Conservation (phyloP, 2,888 invertebrate species). For the Cacoxenus indagator region DNA sequence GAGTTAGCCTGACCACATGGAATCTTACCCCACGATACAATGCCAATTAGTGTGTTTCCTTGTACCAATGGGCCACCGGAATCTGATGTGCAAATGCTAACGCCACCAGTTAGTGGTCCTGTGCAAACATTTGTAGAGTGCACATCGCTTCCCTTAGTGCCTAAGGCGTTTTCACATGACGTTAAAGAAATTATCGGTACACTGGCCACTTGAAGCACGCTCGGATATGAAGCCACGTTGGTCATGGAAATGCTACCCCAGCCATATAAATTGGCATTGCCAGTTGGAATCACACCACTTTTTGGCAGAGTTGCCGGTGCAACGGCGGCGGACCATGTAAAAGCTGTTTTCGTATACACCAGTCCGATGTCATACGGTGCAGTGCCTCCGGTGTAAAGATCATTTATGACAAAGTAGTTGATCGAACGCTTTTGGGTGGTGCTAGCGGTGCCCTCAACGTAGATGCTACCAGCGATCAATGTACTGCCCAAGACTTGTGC, state of each 20-base stretch:
- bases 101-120: constrained; percentile 61
- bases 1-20: constrained; percentile 70
- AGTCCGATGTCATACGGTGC: constrained; percentile 67
- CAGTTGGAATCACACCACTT: constrained; percentile 45
- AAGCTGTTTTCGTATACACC: constrained; percentile 59
- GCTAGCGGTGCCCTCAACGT: constrained; percentile 52
- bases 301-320: constrained; percentile 53
- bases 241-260: constrained; percentile 67
- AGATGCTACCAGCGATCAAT: constrained; percentile 62
- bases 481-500: constrained; percentile 52
- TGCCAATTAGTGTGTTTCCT: constrained; percentile 66
- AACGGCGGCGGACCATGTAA: constrained; percentile 59
- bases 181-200: constrained; percentile 54
- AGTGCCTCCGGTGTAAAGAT: constrained; percentile 62
- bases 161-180: constrained; percentile 56
- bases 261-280: constrained; percentile 61
- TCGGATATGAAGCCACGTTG: constrained; percentile 49
- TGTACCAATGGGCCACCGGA: constrained; percentile 67
- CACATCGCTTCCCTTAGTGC: constrained; percentile 50
- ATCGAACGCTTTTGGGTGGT: constrained; percentile 59
- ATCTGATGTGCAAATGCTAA: constrained; percentile 64
- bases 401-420: constrained; percentile 54
- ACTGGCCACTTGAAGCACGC: constrained; percentile 57
- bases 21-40: constrained; percentile 72
- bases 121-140: constrained; percentile 65